Evolutionary conservation across 1,140 invertebrate species (phyloP).

Genomic region (Drosophila pruinosa): DNA sequence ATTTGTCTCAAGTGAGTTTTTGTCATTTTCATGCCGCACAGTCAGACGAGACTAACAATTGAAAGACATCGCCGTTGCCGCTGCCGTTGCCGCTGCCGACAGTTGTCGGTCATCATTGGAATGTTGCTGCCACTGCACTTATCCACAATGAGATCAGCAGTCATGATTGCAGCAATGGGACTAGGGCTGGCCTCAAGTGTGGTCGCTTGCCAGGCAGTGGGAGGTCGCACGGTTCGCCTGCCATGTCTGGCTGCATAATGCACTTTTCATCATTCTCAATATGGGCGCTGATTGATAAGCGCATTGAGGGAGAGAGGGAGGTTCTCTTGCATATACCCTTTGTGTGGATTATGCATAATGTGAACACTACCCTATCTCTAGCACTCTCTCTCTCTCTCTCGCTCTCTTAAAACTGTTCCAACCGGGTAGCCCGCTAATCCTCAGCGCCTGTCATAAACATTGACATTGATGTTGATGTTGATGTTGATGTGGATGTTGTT

Average conservation of each 20-base stretch:
- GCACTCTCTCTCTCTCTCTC: not conserved
- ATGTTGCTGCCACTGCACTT: slow-evolving; percentile 56
- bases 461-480: slow-evolving; percentile 73
- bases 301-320: slow-evolving; percentile 6
- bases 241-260: slow-evolving; percentile 33
- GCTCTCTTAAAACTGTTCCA: slow-evolving; percentile 55
- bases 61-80: no score
- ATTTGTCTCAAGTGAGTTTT: slow-evolving; percentile 77
- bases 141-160: slow-evolving; percentile 67
- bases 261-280: slow-evolving; percentile 67
- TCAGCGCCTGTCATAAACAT: slow-evolving; percentile 77
- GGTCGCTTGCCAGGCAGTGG: slow-evolving; percentile 58
- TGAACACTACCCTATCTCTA: not conserved
- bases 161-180: slow-evolving; percentile 57
- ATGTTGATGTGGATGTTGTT: slow-evolving; percentile 28
- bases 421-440: slow-evolving; percentile 73
- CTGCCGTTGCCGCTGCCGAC: no score
- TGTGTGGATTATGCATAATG: slow-evolving; percentile 39
- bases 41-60: slow-evolving; percentile 39
- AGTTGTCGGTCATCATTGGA: slow-evolving; percentile 53
- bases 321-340: not conserved
- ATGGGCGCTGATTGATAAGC: slow-evolving; percentile 71
- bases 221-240: slow-evolving; percentile 61
- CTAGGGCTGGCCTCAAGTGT: slow-evolving; percentile 50
- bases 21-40: slow-evolving; percentile 63